Conservation (phyloP, 2,888 invertebrate species). For the Troides helena region DNA sequence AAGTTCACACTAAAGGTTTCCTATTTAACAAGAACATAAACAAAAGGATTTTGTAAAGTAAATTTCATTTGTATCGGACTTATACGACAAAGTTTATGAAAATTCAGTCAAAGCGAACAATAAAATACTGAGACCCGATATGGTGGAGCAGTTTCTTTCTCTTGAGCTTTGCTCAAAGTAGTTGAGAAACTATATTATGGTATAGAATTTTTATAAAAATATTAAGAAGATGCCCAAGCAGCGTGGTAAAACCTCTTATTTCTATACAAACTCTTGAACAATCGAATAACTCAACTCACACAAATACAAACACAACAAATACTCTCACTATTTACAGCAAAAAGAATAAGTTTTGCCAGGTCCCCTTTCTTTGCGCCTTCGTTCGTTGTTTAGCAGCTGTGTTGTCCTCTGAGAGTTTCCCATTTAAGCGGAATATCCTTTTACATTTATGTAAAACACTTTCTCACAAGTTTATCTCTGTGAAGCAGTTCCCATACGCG, state of each 20-base stretch:
- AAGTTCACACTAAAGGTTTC: neutral
- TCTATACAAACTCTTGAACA: neutral
- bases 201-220: slow-evolving; percentile 1
- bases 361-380: slow-evolving; percentile 25
- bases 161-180: neutral
- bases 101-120: neutral
- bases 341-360: slow-evolving; percentile 4
- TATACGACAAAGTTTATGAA: neutral
- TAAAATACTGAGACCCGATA: neutral
- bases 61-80: neutral
- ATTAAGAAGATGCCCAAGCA: neutral
- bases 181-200: neutral
- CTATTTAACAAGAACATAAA: neutral
- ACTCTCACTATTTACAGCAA: neutral
- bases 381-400: slow-evolving; percentile 31
- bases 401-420: slow-evolving; percentile 19
- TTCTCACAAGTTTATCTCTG: neutral
- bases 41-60: neutral
- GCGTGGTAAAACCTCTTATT: neutral
- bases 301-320: neutral
- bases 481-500: neutral
- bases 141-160: neutral
- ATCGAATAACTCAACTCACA: neutral
- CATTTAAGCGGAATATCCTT: neutral
- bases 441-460: neutral